phyloP scores from a whole-genome alignment of 2,888 invertebrate genomes.

The Nomada hirtipes region DNA sequence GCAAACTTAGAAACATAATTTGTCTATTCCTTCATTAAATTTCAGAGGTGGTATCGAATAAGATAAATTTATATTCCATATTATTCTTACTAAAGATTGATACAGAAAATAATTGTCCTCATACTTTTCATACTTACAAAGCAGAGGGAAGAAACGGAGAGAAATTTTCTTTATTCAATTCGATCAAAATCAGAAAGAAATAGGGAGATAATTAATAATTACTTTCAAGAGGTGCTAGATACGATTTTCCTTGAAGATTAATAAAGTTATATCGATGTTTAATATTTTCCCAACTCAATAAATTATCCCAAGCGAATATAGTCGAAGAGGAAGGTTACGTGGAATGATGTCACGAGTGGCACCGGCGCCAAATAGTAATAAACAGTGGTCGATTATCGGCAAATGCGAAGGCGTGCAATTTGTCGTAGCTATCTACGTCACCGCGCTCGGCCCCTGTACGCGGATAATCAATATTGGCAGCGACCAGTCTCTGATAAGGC shows the following conservation, averaged over 20 bases:
- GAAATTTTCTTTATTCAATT: too few species aligned
- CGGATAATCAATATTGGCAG: constrained; percentile 75
- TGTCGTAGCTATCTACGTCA: constrained; percentile 67
- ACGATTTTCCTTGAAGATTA: too few species aligned
- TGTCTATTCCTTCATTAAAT: constrained; percentile 48
- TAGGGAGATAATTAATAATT: too few species aligned
- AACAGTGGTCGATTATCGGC: constrained; percentile 67
- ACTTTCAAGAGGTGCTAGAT: too few species aligned
- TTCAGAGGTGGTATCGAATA: constrained; percentile 38
- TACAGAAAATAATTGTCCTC: too few species aligned
- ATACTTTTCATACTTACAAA: too few species aligned
- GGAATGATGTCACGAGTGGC: constrained; percentile 58
- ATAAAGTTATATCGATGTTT: too few species aligned
- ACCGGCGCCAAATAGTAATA: constrained; percentile 71
- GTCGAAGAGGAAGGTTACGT: constrained; percentile 2
- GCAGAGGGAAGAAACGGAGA: too few species aligned
- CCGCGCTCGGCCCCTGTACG: constrained; percentile 50
- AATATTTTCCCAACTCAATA: too few species aligned
- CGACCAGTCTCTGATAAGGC: constrained; percentile 72
- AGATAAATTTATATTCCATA: constrained; percentile 30
- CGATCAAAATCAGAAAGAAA: too few species aligned
- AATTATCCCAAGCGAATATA: not conserved
- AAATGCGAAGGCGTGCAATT: constrained; percentile 68
- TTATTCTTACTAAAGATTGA: too few species aligned
- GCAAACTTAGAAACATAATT: constrained; percentile 44